These are phyloP conservation scores for Muntiacus reevesi DNA, from an alignment of 2,113 vertebrate genomes.

Conservation along the genomic window DNA sequence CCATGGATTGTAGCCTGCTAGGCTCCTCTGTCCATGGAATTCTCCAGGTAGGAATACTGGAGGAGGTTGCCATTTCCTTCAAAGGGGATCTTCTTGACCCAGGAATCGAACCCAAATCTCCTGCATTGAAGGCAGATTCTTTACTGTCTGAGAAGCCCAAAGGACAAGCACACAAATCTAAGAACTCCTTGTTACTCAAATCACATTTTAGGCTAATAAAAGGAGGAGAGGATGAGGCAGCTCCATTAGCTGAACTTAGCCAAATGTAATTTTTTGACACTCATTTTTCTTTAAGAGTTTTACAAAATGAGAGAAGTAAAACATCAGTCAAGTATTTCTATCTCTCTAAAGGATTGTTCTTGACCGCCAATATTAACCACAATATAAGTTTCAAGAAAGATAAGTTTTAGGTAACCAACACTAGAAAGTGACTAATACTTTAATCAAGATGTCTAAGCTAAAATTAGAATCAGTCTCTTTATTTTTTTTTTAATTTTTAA, in stretches of 20 bases:
- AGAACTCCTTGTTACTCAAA: conserved; percentile 32
- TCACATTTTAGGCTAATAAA: background rate
- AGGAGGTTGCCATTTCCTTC: background rate
- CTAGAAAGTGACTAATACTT: background rate
- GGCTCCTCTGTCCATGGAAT: background rate
- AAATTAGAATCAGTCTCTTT: background rate
- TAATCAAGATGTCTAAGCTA: background rate
- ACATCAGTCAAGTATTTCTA: background rate
- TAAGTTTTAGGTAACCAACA: background rate
- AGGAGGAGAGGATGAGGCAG: background rate
- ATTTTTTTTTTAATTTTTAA: no score
- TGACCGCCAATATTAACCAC: background rate
- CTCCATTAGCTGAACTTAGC: background rate
- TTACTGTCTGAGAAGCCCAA: background rate
- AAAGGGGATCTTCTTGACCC: background rate
- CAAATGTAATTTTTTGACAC: background rate
- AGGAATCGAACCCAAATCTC: background rate
- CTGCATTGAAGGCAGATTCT: background rate
- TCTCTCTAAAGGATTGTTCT: background rate
- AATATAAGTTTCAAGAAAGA: background rate
- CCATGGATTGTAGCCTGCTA: background rate
- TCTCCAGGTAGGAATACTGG: background rate
- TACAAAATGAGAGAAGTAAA: background rate
- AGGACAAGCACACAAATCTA: background rate
- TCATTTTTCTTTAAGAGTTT: conserved; percentile 30